A percentile compares a stretch with the other conserved stretches of the same genome.
Conservation (phyloP, 2,888 invertebrate genomes). For the Mimachlamys varia region DNA sequence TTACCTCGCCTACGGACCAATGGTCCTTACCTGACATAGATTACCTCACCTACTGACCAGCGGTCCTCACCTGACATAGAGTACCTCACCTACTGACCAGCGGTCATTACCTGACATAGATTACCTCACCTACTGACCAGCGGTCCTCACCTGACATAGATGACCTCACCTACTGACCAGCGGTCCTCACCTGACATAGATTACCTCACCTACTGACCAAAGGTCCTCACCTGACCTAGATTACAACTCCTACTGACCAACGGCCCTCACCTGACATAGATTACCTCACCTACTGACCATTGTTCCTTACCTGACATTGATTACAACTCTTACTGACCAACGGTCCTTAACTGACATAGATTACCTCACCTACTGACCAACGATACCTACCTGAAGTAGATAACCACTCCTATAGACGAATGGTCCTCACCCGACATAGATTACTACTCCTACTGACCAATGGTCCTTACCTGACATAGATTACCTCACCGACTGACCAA, state of each 20-base stretch:
- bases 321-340: too few relatives aligned
- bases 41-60: constrained; percentile 99
- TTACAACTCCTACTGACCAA: too few relatives aligned
- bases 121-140: constrained; percentile 99
- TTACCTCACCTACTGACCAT: constrained; percentile 99
- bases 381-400: constrained; percentile 89
- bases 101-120: constrained; percentile 89
- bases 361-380: constrained; percentile 99
- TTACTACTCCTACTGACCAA: constrained; percentile 99
- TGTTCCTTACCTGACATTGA: constrained; percentile 99
- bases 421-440: constrained; percentile 89
- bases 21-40: constrained; percentile 89
- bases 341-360: constrained; percentile 89
- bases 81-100: constrained; percentile 99
- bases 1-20: constrained; percentile 99
- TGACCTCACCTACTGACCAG: constrained; percentile 99
- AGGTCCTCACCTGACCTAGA: too few relatives aligned
- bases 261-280: constrained; percentile 89
- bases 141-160: constrained; percentile 89
- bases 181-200: constrained; percentile 89
- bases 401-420: constrained; percentile 97
- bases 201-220: constrained; percentile 99
- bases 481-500: constrained; percentile 99
- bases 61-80: constrained; percentile 89
- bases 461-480: constrained; percentile 89